Evolutionary conservation across 2,113 vertebrate species (phyloP).

Genomic region (Erinaceus europaeus): DNA sequence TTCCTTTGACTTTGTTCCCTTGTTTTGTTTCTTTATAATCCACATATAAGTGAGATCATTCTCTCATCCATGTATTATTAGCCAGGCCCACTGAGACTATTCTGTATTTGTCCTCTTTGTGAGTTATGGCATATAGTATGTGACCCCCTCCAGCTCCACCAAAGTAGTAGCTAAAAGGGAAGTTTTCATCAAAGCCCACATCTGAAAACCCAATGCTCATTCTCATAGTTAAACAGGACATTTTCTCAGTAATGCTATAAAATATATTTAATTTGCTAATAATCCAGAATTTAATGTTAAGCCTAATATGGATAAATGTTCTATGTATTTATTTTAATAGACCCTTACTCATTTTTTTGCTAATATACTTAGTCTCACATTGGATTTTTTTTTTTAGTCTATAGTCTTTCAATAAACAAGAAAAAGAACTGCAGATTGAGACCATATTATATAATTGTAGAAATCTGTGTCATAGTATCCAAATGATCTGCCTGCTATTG

Average conservation of each 20-base stretch:
- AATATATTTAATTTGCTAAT: slow-evolving; percentile 47
- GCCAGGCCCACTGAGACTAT: too few relatives aligned
- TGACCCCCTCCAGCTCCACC: too few relatives aligned
- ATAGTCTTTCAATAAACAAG: not conserved
- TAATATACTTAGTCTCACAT: not conserved
- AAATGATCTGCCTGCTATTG: not conserved
- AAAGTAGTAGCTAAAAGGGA: too few relatives aligned
- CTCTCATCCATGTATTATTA: too few relatives aligned
- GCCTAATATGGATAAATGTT: not conserved
- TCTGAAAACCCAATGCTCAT: not conserved
- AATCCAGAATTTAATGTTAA: slow-evolving; percentile 21
- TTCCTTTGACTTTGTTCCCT: too few relatives aligned
- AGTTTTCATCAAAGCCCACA: too few relatives aligned
- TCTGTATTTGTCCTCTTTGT: too few relatives aligned
- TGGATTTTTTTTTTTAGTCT: not conserved
- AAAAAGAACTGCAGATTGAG: not conserved
- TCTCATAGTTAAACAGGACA: not conserved
- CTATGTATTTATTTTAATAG: not conserved
- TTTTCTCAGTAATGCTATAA: slow-evolving; percentile 37
- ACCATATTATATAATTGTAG: not conserved
- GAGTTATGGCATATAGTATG: too few relatives aligned
- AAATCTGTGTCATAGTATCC: not conserved
- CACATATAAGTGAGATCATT: too few relatives aligned
- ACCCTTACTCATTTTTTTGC: not conserved
- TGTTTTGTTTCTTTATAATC: too few relatives aligned